These are phyloP conservation scores for Otis tarda DNA, from an alignment of 2,113 vertebrate genomes.

Conservation along the genomic window DNA sequence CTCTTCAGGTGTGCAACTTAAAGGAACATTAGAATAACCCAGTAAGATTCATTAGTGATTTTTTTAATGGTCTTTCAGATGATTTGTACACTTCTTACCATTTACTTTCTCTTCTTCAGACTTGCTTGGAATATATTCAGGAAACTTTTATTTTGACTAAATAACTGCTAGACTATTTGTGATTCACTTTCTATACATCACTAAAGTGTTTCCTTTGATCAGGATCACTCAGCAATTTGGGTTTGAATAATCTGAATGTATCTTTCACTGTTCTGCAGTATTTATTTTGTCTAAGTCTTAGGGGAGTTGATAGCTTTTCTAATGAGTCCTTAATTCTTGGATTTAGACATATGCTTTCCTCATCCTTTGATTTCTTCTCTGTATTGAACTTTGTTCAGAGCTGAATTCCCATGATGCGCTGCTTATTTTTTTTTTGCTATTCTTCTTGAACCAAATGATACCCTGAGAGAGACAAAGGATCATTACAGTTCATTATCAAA, in stretches of 20 bases:
- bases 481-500: neutral
- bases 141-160: neutral
- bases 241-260: neutral
- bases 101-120: neutral
- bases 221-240: neutral
- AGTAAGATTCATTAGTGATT: neutral
- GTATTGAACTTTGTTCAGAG: neutral
- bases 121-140: neutral
- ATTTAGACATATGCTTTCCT: neutral
- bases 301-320: neutral
- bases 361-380: neutral
- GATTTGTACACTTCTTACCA: rapidly evolving
- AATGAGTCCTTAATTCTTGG: neutral
- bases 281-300: neutral
- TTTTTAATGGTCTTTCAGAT: neutral
- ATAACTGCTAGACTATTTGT: neutral
- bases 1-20: neutral
- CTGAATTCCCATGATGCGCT: neutral
- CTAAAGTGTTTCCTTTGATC: neutral
- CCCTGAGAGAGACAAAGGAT: neutral
- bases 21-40: neutral
- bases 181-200: neutral
- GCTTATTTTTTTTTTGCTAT: neutral
- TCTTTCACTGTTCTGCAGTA: neutral
- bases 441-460: neutral